These are phyloP conservation scores for Mirounga angustirostris DNA, from an alignment of 2,113 vertebrate genomes.

Conservation along the genomic window DNA sequence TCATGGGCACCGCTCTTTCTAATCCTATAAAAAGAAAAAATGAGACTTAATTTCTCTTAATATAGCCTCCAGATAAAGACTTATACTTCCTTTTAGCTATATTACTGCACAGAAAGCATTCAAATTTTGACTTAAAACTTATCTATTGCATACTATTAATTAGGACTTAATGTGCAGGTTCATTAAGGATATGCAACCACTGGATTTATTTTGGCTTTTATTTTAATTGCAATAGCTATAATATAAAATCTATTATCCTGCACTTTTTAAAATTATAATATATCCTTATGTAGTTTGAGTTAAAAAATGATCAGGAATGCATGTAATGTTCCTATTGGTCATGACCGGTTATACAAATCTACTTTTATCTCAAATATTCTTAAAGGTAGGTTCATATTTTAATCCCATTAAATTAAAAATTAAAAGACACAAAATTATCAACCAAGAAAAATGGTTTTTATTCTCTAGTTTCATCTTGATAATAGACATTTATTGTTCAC, in stretches of 20 bases:
- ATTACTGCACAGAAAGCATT: not conserved
- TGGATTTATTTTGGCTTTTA: constrained; percentile 36
- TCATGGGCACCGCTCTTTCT: not conserved
- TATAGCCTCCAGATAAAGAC: not conserved
- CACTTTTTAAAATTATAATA: not conserved
- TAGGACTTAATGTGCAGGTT: constrained; percentile 15
- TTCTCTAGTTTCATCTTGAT: constrained; percentile 9
- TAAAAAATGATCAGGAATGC: not conserved
- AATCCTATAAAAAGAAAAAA: constrained; percentile 16
- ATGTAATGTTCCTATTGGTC: not conserved
- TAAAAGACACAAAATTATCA: not conserved
- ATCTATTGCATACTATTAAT: not conserved
- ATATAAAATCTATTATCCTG: not conserved
- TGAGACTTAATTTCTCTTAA: not conserved
- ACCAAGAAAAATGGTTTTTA: not conserved
- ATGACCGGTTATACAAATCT: not conserved
- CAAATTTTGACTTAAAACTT: constrained; percentile 9
- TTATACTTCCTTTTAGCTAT: not conserved
- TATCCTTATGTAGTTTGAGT: not conserved
- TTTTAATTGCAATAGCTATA: constrained; percentile 30
- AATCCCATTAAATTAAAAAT: constrained; percentile 50
- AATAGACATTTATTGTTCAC: not conserved
- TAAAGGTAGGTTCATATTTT: constrained; percentile 50
- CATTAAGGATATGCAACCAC: not conserved
- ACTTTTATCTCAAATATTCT: not conserved